phyloP scores from a whole-genome alignment of 2,888 invertebrate species.

The Cyclophora albipunctata region DNA sequence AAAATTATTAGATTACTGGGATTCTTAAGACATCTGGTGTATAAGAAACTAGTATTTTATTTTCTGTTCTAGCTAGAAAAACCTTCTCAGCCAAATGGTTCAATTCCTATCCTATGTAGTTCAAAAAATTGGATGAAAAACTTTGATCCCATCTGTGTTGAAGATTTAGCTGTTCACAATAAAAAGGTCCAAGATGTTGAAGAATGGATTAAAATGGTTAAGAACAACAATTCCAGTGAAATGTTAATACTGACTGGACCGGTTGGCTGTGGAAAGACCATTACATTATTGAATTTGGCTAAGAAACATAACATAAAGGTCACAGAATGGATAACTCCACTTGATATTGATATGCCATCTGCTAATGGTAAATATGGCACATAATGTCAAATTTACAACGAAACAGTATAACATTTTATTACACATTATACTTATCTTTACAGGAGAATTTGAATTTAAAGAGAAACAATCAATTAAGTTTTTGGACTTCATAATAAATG shows the following conservation, averaged over 20 bases:
- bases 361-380: constrained; percentile 50
- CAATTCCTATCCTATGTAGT: constrained; percentile 15
- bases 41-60: too few relatives aligned
- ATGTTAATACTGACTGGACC: constrained; percentile 87
- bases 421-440: too few relatives aligned
- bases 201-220: constrained; percentile 76
- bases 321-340: constrained; percentile 89
- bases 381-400: not conserved
- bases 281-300: constrained; percentile 80
- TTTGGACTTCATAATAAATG: constrained; percentile 83
- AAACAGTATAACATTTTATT: not conserved
- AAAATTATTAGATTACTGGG: not conserved
- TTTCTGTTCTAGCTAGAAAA: too few relatives aligned
- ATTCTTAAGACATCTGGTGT: too few relatives aligned
- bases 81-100: too few relatives aligned
- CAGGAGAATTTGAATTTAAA: constrained; percentile 62
- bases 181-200: constrained; percentile 85
- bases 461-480: constrained; percentile 82
- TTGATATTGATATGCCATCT: constrained; percentile 78
- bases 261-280: constrained; percentile 89
- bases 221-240: constrained; percentile 42
- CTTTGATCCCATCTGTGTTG: constrained; percentile 73
- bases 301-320: constrained; percentile 76
- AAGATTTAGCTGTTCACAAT: constrained; percentile 82
- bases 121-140: constrained; percentile 76